Evolutionary conservation across 2,888 invertebrate species (phyloP), one percentile per base, ranked within the genome.

Genomic region (Drosophila atripex): DNA sequence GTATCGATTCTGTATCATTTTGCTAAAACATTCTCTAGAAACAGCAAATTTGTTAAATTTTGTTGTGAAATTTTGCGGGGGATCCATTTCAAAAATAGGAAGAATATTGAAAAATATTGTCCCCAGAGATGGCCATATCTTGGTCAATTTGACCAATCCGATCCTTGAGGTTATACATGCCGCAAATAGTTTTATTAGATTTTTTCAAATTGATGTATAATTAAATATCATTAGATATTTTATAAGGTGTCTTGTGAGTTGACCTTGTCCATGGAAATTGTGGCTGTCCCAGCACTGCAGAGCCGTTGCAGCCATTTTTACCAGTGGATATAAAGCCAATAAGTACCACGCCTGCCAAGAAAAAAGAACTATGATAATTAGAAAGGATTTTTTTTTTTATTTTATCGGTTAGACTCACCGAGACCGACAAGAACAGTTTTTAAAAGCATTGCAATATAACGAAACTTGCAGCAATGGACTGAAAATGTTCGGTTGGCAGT

Each of bases 171-270:
- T n/a, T n/a, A n/a, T n/a, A n/a, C 21, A 21, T 21, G 8, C 8
- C 28, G 2, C 7, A 18, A 30, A 18, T 12, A 30, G 0, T 1
- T 54, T n/a, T 3, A 53, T 41, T 28, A 25, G 8, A 11, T 18
- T 9, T 1, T 16, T 1, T 8, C 12, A 11, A 14, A 11, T 38
- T 8, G 7, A 9, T 5, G n/a, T 28, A 6, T 4, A 7, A 3
- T 63, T 23, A 74, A 9, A 73, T 73, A 49, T 73, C 63, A 0
- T 14, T 58, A 23, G 73, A 73, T 30, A 73, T 51, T 45, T 32
- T 73, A 16, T 38, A 70, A 12, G 70, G 70, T 6, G 18, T 49
- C 2, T 21, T 12, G 38, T 74, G 73, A 1, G 23, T 35, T 11
- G 43, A 16, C 14, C 32, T 14, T 3, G n/a, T 3, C 69, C 53